Evolutionary conservation across 2,888 invertebrate genomes (phyloP), one percentile per base, ranked within the genome.

Genomic region (Xylocampa areola): DNA sequence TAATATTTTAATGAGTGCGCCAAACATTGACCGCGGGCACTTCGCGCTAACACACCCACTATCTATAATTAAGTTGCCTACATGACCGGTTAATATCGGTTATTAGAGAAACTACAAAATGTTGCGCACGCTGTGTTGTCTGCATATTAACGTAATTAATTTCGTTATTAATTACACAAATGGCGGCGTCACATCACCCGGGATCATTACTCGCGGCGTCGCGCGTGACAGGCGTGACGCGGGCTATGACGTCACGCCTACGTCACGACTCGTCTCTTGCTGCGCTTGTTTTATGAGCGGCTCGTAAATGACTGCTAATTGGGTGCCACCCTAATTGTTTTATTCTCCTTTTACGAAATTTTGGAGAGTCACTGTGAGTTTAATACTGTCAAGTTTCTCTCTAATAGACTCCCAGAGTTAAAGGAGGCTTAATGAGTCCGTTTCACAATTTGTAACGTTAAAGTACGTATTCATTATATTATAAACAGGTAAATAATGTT

Each of bases 101-200:
- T 75, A 60, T 65, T 72, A 57, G 54, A 27, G 27, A 52, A 76
- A 66, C 55, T 60, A 68, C 76, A 73, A 75, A 73, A 65, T 65
- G 52, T 35, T 35, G 50, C 44, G 16, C 45, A 33, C 36, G 45
- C 21, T 14, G 21, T 21, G 30, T 13, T 39, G 30, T 19, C 32
- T 16, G 43, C 54, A 53, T 62, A 64, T 61, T 70, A 58, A 36
- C 40, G 35, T 76, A 64, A 74, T 70, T 74, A 76, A 67, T 67
- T 70, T 70, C 17, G 47, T 49, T 62, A 64, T 73, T 70, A 73
- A 70, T 73, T 58, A 64, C 21, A 55, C 32, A 54, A 57, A 67
- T 43, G 37, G 41, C 43, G 45, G 55, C 37, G 23, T 25, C 27
- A 35, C 43, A 49, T 45, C 39, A 58, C 35, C 40, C 33, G 48